A percentile compares a stretch with the other conserved stretches of the same genome.
phyloP scores from a whole-genome alignment of 2,888 invertebrate species.

The Pycnomerus fuliginosus region DNA sequence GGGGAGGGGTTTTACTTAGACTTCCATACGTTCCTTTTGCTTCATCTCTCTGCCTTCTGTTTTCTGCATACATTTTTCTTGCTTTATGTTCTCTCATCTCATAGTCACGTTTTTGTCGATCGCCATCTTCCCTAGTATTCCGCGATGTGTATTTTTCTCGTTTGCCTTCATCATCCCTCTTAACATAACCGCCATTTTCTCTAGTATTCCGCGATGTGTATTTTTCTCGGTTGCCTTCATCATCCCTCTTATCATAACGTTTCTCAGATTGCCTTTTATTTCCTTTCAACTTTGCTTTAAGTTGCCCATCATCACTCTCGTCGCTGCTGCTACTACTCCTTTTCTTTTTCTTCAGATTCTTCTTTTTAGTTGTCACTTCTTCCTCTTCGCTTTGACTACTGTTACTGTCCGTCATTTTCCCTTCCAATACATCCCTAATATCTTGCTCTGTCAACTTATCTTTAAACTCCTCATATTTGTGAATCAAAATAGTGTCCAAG shows the following conservation, averaged over 20 bases:
- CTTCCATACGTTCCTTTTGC: conserved; percentile 14
- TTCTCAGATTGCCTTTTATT: conserved; percentile 2
- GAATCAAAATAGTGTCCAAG: conserved; percentile 69
- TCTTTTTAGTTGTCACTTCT: conserved; percentile 25
- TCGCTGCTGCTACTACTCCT: background rate
- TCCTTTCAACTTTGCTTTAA: conserved; percentile 28
- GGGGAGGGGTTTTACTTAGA: conserved; percentile 4
- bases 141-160: background rate
- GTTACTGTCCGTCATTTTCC: conserved; percentile 42
- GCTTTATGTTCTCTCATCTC: conserved; percentile 5
- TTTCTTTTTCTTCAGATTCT: conserved; percentile 3
- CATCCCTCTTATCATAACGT: conserved; percentile 4
- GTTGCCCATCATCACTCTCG: conserved; percentile 2
- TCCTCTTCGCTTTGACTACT: conserved; percentile 8
- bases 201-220: too few species aligned
- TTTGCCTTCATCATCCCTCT: conserved; percentile 7
- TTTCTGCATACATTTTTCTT: conserved; percentile 5
- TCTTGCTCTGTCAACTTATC: conserved; percentile 54
- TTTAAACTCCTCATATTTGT: conserved; percentile 68
- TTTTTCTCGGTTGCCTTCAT: background rate
- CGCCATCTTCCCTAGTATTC: too few species aligned
- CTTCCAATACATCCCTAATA: conserved; percentile 49
- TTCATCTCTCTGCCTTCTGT: conserved; percentile 8
- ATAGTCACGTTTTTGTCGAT: too few species aligned
- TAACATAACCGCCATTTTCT: too few species aligned